phyloP scores from a whole-genome alignment of 2,113 vertebrate genomes.

The Tursiops truncatus region DNA sequence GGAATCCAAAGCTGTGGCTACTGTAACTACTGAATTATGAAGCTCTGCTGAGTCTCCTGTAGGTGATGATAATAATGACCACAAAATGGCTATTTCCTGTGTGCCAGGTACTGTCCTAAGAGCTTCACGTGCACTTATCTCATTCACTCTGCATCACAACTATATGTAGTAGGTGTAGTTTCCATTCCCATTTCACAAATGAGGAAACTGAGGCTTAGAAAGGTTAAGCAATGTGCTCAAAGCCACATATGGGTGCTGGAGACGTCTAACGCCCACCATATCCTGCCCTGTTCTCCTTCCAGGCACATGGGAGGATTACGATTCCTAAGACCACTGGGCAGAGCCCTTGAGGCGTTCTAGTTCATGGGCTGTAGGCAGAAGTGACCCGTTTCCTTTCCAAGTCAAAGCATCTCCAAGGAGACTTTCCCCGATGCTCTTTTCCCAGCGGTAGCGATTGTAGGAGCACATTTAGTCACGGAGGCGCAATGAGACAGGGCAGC shows the following conservation, averaged over 20 bases:
- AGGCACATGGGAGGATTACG: accelerated
- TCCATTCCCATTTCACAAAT: neutral
- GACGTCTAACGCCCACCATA: neutral
- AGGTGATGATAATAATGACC: neutral
- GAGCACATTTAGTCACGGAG: neutral
- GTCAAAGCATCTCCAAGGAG: neutral
- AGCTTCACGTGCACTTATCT: no score
- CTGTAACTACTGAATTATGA: neutral
- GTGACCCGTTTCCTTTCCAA: neutral
- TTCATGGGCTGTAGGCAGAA: neutral
- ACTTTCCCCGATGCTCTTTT: neutral
- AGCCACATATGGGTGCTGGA: neutral
- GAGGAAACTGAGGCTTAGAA: neutral
- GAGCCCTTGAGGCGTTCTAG: accelerated
- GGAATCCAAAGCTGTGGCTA: neutral
- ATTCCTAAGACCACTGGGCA: neutral
- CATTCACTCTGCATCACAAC: neutral
- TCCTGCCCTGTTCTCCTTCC: neutral
- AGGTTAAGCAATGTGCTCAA: neutral
- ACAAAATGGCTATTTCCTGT: neutral
- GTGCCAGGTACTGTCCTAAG: neutral
- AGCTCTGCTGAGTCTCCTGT: neutral
- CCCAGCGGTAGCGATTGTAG: neutral
- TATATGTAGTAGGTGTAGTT: accelerated
- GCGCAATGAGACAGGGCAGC: neutral